These are phyloP conservation scores for Dipodomys merriami DNA, from an alignment of 2,113 vertebrate species.

Conservation along the genomic window DNA sequence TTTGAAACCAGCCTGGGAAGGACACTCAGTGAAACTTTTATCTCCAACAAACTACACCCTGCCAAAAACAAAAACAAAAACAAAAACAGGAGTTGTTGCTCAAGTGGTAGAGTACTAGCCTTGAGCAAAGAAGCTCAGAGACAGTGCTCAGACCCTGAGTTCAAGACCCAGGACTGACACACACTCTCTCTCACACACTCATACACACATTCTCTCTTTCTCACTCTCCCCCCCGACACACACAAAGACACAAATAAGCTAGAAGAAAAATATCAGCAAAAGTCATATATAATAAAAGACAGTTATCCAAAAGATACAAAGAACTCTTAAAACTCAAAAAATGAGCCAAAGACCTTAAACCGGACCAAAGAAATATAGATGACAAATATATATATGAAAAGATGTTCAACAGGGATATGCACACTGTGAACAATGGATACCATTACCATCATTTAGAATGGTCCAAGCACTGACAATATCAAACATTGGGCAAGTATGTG, in stretches of 20 bases:
- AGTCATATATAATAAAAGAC: not conserved
- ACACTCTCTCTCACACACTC: too few species aligned
- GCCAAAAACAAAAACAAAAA: too few species aligned
- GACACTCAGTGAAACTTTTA: too few species aligned
- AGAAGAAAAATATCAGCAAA: not conserved
- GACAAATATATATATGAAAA: not conserved
- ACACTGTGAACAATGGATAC: not conserved
- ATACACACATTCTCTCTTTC: too few species aligned
- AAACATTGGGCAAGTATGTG: not conserved
- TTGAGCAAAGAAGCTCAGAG: too few species aligned
- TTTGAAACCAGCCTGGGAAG: too few species aligned
- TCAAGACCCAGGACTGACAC: too few species aligned
- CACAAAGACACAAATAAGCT: not conserved
- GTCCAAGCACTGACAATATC: not conserved
- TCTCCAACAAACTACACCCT: too few species aligned
- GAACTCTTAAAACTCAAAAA: not conserved
- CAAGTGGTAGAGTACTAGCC: too few species aligned
- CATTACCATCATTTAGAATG: not conserved
- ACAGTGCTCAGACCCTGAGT: too few species aligned
- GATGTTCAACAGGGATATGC: not conserved
- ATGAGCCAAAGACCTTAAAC: not conserved
- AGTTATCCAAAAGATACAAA: not conserved
- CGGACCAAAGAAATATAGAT: not conserved
- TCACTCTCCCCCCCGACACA: too few species aligned
- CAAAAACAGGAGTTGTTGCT: too few species aligned